phyloP scores from a whole-genome alignment of 2,113 vertebrate genomes.

The Dolichotis patagonum region DNA sequence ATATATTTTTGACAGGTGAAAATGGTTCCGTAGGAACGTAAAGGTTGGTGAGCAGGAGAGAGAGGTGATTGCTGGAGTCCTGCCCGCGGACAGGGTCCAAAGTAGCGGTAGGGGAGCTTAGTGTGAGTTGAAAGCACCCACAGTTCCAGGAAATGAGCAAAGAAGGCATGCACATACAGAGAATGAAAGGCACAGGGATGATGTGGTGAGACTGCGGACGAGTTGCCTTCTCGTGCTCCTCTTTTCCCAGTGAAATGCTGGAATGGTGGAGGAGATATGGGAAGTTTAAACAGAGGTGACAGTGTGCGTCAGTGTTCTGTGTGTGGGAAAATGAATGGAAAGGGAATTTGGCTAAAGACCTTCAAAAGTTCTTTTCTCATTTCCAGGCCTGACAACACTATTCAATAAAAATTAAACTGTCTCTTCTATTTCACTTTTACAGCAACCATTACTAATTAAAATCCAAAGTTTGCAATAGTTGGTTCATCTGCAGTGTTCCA shows the following conservation, averaged over 20 bases:
- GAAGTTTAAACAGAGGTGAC: background rate
- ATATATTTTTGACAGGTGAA: background rate
- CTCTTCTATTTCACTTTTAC: slow-evolving; percentile 28
- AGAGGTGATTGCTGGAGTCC: background rate
- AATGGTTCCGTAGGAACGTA: slow-evolving; percentile 40
- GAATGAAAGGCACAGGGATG: background rate
- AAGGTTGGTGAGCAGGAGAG: slow-evolving; percentile 29
- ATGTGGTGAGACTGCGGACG: background rate
- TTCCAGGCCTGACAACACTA: slow-evolving; percentile 12
- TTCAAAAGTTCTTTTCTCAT: slow-evolving; percentile 50
- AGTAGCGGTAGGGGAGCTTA: background rate
- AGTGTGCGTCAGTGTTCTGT: background rate
- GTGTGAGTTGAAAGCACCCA: background rate
- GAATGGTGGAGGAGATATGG: background rate
- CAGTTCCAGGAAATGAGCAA: background rate
- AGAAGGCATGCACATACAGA: too few relatives aligned
- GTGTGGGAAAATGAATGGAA: background rate
- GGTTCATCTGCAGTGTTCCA: slow-evolving; percentile 4
- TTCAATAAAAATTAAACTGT: background rate
- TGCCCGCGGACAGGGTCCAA: background rate
- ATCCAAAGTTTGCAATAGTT: slow-evolving; percentile 5
- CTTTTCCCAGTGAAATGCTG: background rate
- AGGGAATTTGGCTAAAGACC: background rate
- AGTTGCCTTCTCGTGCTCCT: background rate
- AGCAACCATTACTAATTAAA: slow-evolving; percentile 46